Base-by-base conservation (phyloP, 2,113 vertebrate species). In the Lasiurus borealis region DNA sequence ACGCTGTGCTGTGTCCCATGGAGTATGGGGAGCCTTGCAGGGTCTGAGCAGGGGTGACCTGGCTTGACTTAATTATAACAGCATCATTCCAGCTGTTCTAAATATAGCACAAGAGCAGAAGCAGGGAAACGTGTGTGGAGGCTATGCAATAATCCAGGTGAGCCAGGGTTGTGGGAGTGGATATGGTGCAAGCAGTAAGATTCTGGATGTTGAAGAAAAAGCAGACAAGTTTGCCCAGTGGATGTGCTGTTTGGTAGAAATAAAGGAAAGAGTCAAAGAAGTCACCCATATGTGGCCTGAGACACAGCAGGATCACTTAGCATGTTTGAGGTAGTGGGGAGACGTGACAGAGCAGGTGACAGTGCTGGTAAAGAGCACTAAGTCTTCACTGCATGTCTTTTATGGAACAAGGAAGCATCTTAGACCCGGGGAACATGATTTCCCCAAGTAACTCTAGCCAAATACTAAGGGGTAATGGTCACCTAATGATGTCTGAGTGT, bases 1-100 rank as follows among this genome's bases (percentile, higher is more conserved):
- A 2, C 4, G 0, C 27, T 7, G 0, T 5, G 2, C 29, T 64
- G 57, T 29, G 27, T 21, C 50, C 31, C 68, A 19, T 1, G 10
- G 46, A 18, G 4, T 34, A 23, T 1, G 1, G 78, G 48, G 27
- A 27, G 62, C 31, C 78, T 50, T 25, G 25, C 16, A 36, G 15
- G 9, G 4, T 2, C 40, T 9, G 40, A 36, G 44, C 31, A 62
- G 50, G 23, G 50, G n/a, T 52, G 54, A 25, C 13, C 31, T 46
- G 59, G 18, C 2, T 0, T 23, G 36, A 66, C 10, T 57, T 57
- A 18, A 18, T n/a, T 44, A 31, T 57, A 77, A 59, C 46, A 71
- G 36, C 2, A 0, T 50, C 23, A 6, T 34, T 57, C n/a, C 54
- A 21, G 3, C 31, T 85, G 27, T n/a, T 77, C 29, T 19, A 23